Percentiles rank a stretch among this genome's conserved stretches.
phyloP scores from a whole-genome alignment of 2,888 invertebrate species.

The Fragum fragum region DNA sequence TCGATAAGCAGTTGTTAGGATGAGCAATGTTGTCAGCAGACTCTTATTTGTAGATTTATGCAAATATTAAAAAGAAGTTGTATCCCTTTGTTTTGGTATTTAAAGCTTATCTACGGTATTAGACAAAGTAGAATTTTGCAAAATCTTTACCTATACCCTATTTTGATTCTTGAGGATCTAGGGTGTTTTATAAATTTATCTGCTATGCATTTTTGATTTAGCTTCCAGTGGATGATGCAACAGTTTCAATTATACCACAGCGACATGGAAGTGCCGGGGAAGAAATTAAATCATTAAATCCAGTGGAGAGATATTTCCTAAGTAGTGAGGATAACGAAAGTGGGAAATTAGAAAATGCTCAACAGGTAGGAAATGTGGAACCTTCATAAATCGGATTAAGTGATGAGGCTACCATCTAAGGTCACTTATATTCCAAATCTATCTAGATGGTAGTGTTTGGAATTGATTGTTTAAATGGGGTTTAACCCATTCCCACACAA shows the following conservation, averaged over 20 bases:
- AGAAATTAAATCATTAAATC: conserved; percentile 25
- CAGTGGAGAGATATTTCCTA: conserved; percentile 49
- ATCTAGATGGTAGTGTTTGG: neutral
- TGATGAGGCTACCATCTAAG: neutral
- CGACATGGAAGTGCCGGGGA: conserved; percentile 30
- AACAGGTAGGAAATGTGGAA: conserved; percentile 85
- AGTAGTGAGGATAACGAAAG: conserved; percentile 35
- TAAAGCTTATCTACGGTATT: no score
- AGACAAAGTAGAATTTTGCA: no score
- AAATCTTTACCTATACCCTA: no score
- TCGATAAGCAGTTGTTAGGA: no score
- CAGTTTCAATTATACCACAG: conserved; percentile 59
- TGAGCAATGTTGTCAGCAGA: no score
- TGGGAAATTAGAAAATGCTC: conserved; percentile 86
- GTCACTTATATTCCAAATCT: neutral
- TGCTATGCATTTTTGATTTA: conserved; percentile 67
- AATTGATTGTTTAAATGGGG: no score
- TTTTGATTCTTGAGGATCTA: no score
- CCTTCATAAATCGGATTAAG: neutral
- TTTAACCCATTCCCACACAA: no score
- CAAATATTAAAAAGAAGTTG: no score
- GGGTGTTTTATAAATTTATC: no score
- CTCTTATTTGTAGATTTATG: no score
- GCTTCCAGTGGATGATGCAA: conserved; percentile 83
- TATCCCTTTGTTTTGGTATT: no score